Percentiles rank a stretch among this genome's conserved stretches.
Conservation (phyloP, 1,140 invertebrate genomes). For the Rhagoletis zephyria region DNA sequence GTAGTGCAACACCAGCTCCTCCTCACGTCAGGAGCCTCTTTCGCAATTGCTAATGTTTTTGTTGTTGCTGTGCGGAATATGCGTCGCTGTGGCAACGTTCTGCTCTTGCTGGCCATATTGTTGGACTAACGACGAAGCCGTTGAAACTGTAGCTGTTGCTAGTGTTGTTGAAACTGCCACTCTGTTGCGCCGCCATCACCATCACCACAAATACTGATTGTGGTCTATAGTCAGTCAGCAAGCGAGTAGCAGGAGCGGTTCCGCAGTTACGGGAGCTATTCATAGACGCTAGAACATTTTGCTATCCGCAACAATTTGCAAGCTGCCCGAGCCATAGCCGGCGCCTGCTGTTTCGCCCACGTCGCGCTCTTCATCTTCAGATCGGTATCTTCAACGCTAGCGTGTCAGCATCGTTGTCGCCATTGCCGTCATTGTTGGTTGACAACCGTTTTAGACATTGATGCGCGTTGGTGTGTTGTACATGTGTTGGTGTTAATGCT, state of each 20-base stretch:
- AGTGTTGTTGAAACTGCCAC: conserved; percentile 28
- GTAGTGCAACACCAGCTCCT: not conserved
- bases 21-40: not conserved
- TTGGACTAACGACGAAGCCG: not conserved
- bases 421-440: conserved; percentile 58
- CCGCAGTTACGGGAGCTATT: not conserved
- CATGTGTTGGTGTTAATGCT: conserved; percentile 47
- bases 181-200: not conserved
- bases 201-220: conserved; percentile 44
- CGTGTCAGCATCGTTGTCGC: conserved; percentile 45
- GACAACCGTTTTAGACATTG: conserved; percentile 46
- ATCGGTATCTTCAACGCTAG: not conserved
- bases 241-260: conserved; percentile 11
- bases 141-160: conserved; percentile 5
- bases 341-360: conserved; percentile 55
- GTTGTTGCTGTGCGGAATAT: conserved; percentile 37
- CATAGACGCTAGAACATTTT: not conserved
- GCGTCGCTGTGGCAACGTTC: not conserved
- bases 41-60: not conserved
- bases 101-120: conserved; percentile 27
- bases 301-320: conserved; percentile 10
- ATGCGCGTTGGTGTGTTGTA: conserved; percentile 29
- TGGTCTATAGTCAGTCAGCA: not conserved
- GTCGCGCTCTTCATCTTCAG: conserved; percentile 10
- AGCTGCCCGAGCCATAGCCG: not conserved